phyloP scores from a whole-genome alignment of 2,113 vertebrate genomes.

The Calypte anna region DNA sequence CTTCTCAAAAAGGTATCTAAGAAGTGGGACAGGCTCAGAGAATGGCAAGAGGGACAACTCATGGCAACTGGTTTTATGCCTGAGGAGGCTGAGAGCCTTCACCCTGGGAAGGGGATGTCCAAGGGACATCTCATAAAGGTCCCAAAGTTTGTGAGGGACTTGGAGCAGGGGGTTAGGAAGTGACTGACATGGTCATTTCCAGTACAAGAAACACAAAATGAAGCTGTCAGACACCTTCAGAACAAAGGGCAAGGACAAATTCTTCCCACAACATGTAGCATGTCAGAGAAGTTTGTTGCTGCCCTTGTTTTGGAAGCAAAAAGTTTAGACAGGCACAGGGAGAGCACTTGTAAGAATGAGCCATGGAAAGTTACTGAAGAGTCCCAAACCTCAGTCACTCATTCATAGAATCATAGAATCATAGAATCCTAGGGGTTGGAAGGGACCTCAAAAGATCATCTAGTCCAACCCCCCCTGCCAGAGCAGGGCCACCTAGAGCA shows the following conservation, averaged over 20 bases:
- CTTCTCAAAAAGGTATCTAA: background rate
- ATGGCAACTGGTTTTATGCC: background rate
- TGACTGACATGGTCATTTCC: background rate
- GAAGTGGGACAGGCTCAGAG: background rate
- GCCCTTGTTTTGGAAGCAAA: background rate
- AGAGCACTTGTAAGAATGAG: background rate
- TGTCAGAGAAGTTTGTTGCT: background rate
- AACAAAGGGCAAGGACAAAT: background rate
- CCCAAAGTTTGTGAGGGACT: background rate
- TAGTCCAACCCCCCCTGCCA: no score
- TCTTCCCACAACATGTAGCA: background rate
- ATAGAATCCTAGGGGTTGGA: no score
- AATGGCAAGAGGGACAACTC: background rate
- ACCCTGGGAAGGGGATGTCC: background rate
- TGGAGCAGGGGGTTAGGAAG: background rate
- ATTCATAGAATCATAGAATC: no score
- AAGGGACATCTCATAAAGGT: background rate
- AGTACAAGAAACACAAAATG: background rate
- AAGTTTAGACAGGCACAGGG: background rate
- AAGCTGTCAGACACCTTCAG: background rate
- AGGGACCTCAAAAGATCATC: no score
- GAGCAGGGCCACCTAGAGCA: no score
- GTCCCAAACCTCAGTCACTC: background rate
- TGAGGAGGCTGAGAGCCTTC: background rate
- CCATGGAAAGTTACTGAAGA: background rate